These are phyloP conservation scores for Lepidurus arcticus DNA, from an alignment of 1,140 invertebrate genomes.

Conservation along the genomic window DNA sequence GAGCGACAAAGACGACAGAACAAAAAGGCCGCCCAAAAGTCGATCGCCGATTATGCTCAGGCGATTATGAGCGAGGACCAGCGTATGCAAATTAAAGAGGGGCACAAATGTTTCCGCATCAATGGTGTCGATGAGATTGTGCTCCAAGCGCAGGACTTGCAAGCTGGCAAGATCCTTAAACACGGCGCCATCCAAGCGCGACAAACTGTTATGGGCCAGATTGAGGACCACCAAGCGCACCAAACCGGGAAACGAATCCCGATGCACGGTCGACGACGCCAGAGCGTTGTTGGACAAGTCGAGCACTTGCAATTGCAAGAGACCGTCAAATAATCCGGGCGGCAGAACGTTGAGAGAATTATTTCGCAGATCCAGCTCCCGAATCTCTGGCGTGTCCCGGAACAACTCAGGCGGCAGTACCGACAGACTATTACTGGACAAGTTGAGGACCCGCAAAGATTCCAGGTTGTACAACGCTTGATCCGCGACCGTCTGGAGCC, in stretches of 20 bases:
- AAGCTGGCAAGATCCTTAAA: constrained; percentile 69
- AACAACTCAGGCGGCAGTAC: constrained; percentile 68
- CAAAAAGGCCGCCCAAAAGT: constrained; percentile 64
- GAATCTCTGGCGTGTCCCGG: constrained; percentile 57
- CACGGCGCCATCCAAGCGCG: constrained; percentile 60
- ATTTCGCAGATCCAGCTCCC: constrained; percentile 68
- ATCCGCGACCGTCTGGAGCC: constrained; percentile 62
- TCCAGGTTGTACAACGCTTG: constrained; percentile 61
- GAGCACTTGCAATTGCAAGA: constrained; percentile 67
- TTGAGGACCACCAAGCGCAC: constrained; percentile 66
- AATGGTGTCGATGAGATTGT: constrained; percentile 66
- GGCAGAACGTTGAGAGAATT: constrained; percentile 70
- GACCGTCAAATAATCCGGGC: constrained; percentile 64
- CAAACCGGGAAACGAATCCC: constrained; percentile 66
- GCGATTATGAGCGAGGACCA: constrained; percentile 67
- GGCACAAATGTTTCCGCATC: constrained; percentile 66
- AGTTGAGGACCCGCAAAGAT: constrained; percentile 61
- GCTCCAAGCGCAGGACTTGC: constrained; percentile 67
- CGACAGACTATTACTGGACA: constrained; percentile 68
- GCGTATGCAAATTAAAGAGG: constrained; percentile 66
- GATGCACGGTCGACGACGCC: constrained; percentile 69
- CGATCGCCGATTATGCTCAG: constrained; percentile 60
- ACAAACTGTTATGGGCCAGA: constrained; percentile 65
- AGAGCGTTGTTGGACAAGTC: constrained; percentile 71
- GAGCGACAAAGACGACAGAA: constrained; percentile 63